Percentiles rank a stretch among this genome's conserved stretches.
phyloP scores from a whole-genome alignment of 2,797 vertebrate genomes.

The Psittacula echo region DNA sequence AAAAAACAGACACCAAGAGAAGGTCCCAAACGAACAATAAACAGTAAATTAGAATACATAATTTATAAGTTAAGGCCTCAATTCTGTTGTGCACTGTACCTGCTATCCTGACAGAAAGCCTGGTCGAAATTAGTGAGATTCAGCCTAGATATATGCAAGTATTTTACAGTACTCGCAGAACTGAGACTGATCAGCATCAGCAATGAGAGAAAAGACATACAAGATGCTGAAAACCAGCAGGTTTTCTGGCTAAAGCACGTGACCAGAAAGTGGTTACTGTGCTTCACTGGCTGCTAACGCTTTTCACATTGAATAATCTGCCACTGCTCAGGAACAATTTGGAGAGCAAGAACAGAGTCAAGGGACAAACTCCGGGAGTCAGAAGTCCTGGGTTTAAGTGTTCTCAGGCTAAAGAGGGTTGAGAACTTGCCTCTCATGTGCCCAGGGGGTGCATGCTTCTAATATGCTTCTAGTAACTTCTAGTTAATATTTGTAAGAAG shows the following conservation, averaged over 20 bases:
- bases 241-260: not conserved
- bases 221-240: not conserved
- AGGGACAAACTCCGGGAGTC: not conserved
- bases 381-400: not conserved
- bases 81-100: not conserved
- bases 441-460: not conserved
- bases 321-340: not conserved
- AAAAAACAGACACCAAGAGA: not conserved
- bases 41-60: not conserved
- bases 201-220: not conserved
- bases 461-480: not conserved
- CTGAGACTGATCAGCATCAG: not conserved
- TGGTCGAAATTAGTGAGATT: not conserved
- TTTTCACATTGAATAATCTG: not conserved
- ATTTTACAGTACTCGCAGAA: not conserved
- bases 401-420: not conserved
- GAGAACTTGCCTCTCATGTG: not conserved
- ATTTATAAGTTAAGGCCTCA: not conserved
- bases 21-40: not conserved
- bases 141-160: not conserved
- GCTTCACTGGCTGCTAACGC: not conserved
- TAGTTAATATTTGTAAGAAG: not conserved
- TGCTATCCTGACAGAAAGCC: not conserved
- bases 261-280: not conserved
- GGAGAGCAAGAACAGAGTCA: not conserved